Base-by-base conservation (phyloP, 2,888 invertebrate species). In the Masnerella sp. region DNA sequence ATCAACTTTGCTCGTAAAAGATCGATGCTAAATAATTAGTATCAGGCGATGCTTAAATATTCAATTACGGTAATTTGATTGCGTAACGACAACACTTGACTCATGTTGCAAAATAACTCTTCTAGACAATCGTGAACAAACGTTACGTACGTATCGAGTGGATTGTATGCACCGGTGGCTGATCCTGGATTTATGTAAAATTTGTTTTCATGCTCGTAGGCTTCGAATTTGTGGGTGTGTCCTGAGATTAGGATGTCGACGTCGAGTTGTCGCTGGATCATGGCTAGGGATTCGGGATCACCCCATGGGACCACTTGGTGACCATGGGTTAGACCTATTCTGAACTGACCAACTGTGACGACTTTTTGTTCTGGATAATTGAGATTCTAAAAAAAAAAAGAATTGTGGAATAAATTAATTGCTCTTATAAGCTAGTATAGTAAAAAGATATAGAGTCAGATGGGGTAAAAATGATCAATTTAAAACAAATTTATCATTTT, bases 161-260 rank as follows among this genome's bases (percentile, higher is more conserved):
- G 95, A 89, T 95, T 96, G 83, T 97, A 99, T 3, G 99, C 98
- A 8, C 99, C 99, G 18, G 99, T 99, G 1, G 98, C 99, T 2
- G 98, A 98, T 5, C 99, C 99, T 2, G 99, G 99, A 88, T 99
- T 99, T 58, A 99, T 98, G 88, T 97, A 99, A 89, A 99, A 99
- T 88, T 98, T 97, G 84, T 96, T 98, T 85, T 98, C 98, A 89
- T 98, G 96, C 86, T 99, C 99, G 80, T 97, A 98, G 0, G 98
- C 98, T 85, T 98, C 97, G 89, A 99, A 99, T 82, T 96, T 95
- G 88, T 99, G 99, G 0, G 99, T 99, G 87, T 99, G 99, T 0
- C 99, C 99, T 0, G 98, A 96, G 84, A 99, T 99, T 42, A 99
- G 90, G 81, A 99, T 98, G 88, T 99, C 99, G 1, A 99, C 99